Conservation (phyloP, 2,797 vertebrate genomes). For the Choloepus didactylus region DNA sequence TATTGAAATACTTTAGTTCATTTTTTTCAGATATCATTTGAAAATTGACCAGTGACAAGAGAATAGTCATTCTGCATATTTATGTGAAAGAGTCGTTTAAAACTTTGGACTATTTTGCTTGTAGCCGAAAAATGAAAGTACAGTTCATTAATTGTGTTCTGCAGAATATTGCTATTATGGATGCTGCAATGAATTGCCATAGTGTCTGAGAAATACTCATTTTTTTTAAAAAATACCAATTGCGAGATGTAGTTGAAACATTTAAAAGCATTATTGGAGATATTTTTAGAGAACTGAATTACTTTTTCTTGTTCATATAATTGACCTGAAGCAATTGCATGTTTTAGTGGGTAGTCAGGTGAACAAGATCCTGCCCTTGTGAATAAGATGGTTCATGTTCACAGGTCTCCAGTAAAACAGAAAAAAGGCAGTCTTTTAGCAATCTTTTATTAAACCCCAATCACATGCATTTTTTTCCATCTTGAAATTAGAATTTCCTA, state of each 20-base stretch:
- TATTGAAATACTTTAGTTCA: conserved; percentile 46
- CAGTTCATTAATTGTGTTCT: conserved; percentile 88
- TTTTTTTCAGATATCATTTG: conserved; percentile 70
- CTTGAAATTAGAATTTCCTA: conserved; percentile 29
- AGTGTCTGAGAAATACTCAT: conserved; percentile 90
- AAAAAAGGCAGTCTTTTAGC: background rate
- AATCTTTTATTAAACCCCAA: conserved; percentile 38
- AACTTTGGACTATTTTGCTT: conserved; percentile 88
- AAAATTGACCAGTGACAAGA: conserved; percentile 54
- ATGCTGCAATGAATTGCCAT: conserved; percentile 87
- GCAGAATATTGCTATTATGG: conserved; percentile 89
- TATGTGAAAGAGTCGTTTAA: conserved; percentile 84
- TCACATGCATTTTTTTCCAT: conserved; percentile 2
- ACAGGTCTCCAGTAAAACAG: background rate
- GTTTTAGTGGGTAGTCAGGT: conserved; percentile 81
- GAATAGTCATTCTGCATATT: conserved; percentile 69
- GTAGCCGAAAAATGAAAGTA: conserved; percentile 84
- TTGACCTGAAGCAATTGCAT: conserved; percentile 85
- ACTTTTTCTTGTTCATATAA: conserved; percentile 85
- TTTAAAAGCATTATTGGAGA: conserved; percentile 87
- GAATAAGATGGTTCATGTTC: conserved; percentile 64
- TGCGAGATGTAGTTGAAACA: conserved; percentile 92
- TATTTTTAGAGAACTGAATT: conserved; percentile 86
- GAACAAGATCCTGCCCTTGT: conserved; percentile 69
- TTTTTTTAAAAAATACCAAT: conserved; percentile 90